phyloP scores from a whole-genome alignment of 2,113 vertebrate species.

The Pteropus alecto region DNA sequence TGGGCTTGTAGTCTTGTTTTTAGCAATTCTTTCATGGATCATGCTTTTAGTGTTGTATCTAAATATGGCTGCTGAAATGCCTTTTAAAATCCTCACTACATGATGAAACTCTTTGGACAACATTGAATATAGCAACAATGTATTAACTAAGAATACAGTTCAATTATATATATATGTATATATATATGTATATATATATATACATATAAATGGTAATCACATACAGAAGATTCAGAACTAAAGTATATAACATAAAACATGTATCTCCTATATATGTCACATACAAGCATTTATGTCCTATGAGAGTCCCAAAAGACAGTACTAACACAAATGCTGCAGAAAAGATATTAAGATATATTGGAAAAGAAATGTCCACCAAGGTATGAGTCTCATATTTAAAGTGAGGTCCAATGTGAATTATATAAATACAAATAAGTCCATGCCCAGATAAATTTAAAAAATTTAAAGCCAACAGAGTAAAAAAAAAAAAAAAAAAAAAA shows the following conservation, averaged over 20 bases:
- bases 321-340: background rate
- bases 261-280: background rate
- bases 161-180: too few relatives aligned
- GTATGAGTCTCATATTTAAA: background rate
- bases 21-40: background rate
- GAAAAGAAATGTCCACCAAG: background rate
- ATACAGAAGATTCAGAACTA: too few relatives aligned
- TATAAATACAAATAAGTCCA: background rate
- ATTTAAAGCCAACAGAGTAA: background rate
- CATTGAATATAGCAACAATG: background rate
- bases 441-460: background rate
- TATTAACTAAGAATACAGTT: background rate
- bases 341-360: background rate
- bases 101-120: background rate
- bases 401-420: background rate
- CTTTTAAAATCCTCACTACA: background rate
- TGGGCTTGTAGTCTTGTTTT: background rate
- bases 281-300: background rate
- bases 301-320: background rate
- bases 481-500: background rate
- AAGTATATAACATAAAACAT: too few relatives aligned
- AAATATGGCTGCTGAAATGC: background rate
- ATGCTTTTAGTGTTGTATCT: background rate
- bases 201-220: too few relatives aligned
- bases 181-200: background rate